Conservation (phyloP, 2,888 invertebrate genomes). For the Caenorhabditis sulstoni region DNA sequence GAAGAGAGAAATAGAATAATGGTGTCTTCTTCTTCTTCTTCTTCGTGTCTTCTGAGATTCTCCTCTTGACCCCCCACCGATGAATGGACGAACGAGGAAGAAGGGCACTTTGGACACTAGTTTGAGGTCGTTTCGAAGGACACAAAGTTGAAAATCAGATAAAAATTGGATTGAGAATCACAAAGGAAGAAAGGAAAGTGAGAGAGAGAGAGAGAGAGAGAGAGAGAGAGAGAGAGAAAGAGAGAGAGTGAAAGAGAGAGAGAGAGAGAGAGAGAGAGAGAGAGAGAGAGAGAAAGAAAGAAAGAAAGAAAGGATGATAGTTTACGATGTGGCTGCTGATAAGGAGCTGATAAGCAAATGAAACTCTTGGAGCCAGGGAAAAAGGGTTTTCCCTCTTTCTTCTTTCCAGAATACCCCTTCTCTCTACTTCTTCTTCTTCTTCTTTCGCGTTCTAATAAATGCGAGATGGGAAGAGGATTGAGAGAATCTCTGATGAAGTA, state of each 20-base stretch:
- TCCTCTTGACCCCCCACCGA: conserved; percentile 40
- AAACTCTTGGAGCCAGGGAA: no score
- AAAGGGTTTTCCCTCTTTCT: not conserved
- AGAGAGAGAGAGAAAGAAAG: no score
- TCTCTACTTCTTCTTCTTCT: not conserved
- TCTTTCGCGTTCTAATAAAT: conserved; percentile 26
- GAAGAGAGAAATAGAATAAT: not conserved
- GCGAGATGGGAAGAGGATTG: conserved; percentile 35
- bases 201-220: not conserved
- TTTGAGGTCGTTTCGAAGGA: conserved; percentile 31
- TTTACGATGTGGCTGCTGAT: no score
- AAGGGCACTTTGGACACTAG: conserved; percentile 32
- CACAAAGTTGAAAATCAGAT: conserved; percentile 50
- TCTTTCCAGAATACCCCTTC: not conserved
- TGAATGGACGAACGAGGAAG: conserved; percentile 11
- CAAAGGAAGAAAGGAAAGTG: no score
- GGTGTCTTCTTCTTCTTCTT: conserved; percentile 12
- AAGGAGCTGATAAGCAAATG: no score
- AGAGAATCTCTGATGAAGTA: conserved; percentile 21
- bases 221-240: conserved; percentile 6
- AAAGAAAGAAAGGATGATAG: not conserved
- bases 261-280: conserved; percentile 2
- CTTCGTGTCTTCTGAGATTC: conserved; percentile 11
- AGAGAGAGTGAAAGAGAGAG: conserved; percentile 2
- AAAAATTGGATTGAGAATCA: conserved; percentile 8